A percentile compares a stretch with the other conserved stretches of the same genome.
These are phyloP conservation scores for Ametastegia equiseti DNA, from an alignment of 2,888 invertebrate genomes.

Conservation along the genomic window DNA sequence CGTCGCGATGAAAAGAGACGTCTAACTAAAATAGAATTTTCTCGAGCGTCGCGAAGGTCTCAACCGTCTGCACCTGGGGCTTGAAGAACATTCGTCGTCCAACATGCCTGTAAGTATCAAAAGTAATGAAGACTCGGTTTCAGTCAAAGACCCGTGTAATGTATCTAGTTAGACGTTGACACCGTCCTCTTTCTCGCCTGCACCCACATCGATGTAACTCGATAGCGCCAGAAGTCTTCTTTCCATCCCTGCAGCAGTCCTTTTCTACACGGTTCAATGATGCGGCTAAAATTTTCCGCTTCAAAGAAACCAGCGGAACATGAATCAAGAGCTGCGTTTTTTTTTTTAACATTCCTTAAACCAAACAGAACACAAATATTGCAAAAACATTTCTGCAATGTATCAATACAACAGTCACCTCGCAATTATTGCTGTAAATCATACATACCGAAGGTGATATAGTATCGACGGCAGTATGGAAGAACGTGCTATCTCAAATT, in stretches of 20 bases:
- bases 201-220: slow-evolving; percentile 20
- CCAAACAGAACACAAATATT: no score
- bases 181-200: not conserved
- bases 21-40: slow-evolving; percentile 38
- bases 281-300: not conserved
- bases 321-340: not conserved
- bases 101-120: slow-evolving; percentile 7
- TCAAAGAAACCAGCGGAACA: not conserved
- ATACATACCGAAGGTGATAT: no score
- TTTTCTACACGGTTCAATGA: slow-evolving; percentile 6
- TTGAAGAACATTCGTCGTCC: not conserved
- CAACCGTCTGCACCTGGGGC: slow-evolving; percentile 21
- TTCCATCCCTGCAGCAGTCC: not conserved
- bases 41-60: not conserved
- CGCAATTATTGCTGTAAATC: no score
- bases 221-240: slow-evolving; percentile 19
- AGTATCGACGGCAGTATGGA: no score
- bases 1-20: slow-evolving; percentile 43
- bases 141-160: slow-evolving; percentile 39
- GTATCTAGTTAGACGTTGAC: slow-evolving; percentile 38
- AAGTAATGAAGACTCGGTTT: slow-evolving; percentile 40
- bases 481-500: no score
- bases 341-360: no score
- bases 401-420: no score
- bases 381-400: no score